A percentile compares a stretch with the other conserved stretches of the same genome.
phyloP scores from a whole-genome alignment of 2,113 vertebrate species.

The Phasianus colchicus region DNA sequence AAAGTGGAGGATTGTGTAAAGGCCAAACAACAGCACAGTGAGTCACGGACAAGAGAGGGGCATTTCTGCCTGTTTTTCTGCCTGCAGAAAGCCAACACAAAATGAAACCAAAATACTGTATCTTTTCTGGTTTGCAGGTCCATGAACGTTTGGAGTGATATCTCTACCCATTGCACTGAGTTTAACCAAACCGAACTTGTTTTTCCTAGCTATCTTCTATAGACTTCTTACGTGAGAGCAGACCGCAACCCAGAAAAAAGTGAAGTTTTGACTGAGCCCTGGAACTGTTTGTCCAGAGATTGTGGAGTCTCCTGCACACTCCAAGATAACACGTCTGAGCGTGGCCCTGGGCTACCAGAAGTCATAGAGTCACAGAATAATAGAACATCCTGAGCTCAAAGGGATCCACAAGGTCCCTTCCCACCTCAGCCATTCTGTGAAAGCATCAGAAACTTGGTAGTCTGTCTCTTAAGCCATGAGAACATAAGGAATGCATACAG shows the following conservation, averaged over 20 bases:
- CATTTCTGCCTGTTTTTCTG: background rate
- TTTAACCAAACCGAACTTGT: background rate
- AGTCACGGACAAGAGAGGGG: accelerated
- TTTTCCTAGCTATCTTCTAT: background rate
- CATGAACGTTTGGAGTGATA: background rate
- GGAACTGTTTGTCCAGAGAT: background rate
- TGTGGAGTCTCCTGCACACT: background rate
- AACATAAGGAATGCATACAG: background rate
- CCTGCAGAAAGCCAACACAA: background rate
- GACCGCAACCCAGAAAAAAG: background rate
- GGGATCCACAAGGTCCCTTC: background rate
- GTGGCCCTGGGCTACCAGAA: background rate
- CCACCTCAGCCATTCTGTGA: background rate
- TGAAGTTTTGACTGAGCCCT: background rate
- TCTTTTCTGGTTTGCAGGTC: background rate
- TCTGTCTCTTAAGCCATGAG: background rate
- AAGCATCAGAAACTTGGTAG: background rate
- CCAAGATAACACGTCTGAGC: background rate
- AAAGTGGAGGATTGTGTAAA: background rate
- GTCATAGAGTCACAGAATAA: background rate
- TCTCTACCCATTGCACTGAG: background rate
- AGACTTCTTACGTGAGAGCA: background rate
- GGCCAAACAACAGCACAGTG: accelerated
- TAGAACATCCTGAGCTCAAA: background rate
- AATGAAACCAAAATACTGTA: accelerated